Evolutionary conservation across 2,888 invertebrate genomes (phyloP).

Genomic region (Ctenicera cuprea): DNA sequence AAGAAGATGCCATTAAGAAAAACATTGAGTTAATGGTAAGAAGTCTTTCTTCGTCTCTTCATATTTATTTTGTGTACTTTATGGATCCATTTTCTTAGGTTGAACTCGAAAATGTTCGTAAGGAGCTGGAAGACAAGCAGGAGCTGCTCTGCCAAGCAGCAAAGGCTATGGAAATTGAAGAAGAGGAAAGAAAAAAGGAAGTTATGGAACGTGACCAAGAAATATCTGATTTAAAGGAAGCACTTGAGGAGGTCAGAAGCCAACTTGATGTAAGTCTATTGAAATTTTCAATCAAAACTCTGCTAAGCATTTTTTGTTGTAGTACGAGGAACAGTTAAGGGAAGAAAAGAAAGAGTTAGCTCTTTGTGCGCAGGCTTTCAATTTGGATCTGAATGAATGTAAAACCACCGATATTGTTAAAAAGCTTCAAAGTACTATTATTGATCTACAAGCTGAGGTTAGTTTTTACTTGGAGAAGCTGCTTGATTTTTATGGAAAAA

Average conservation of each 20-base stretch:
- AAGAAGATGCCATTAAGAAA: slow-evolving; percentile 81
- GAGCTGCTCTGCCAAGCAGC: slow-evolving; percentile 90
- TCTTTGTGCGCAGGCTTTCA: slow-evolving; percentile 36
- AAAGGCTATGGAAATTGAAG: slow-evolving; percentile 86
- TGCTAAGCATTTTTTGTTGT: neutral
- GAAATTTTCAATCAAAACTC: neutral
- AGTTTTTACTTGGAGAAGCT: neutral
- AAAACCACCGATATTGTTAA: slow-evolving; percentile 19
- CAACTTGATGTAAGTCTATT: slow-evolving; percentile 66
- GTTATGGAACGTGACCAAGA: slow-evolving; percentile 70
- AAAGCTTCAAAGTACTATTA: slow-evolving; percentile 34
- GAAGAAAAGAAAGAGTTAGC: slow-evolving; percentile 14
- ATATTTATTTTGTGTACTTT: slow-evolving; percentile 12
- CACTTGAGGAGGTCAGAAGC: slow-evolving; percentile 58
- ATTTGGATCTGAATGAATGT: slow-evolving; percentile 19
- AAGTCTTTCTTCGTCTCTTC: slow-evolving; percentile 12
- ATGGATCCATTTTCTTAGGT: slow-evolving; percentile 74
- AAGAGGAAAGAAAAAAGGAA: slow-evolving; percentile 77
- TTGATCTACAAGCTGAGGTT: slow-evolving; percentile 39
- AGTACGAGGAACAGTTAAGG: neutral
- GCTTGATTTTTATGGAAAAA: neutral
- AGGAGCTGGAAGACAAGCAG: slow-evolving; percentile 88
- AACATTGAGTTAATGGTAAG: slow-evolving; percentile 80
- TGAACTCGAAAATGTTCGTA: slow-evolving; percentile 84
- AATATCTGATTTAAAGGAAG: slow-evolving; percentile 69